These are phyloP conservation scores for Atrina japonica DNA, from an alignment of 2,888 invertebrate species.

Conservation along the genomic window DNA sequence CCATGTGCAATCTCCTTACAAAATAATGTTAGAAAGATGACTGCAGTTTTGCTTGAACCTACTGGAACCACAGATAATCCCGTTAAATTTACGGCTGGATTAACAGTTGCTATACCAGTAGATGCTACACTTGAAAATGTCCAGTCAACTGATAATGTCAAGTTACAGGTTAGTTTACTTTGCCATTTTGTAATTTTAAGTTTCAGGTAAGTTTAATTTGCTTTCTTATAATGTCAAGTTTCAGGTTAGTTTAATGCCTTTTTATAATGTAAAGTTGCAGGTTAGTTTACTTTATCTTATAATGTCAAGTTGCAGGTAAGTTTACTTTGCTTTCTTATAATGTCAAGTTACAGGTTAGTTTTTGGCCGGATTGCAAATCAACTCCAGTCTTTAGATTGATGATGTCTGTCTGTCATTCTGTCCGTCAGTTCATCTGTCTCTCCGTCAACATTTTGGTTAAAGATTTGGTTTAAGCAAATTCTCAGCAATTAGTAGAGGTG, in stretches of 20 bases:
- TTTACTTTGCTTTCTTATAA: not conserved
- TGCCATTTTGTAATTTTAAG: not conserved
- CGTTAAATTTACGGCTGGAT: conserved; percentile 94
- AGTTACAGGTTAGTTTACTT: conserved; percentile 86
- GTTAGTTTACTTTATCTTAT: conserved; percentile 85
- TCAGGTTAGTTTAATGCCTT: not conserved
- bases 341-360: not conserved
- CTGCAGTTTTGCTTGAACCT: conserved; percentile 89
- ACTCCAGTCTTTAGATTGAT: too few species aligned
- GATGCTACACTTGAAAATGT: conserved; percentile 93
- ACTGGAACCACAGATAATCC: conserved; percentile 90
- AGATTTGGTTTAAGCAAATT: too few species aligned
- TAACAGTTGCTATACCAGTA: conserved; percentile 92
- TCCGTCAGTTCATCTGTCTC: too few species aligned
- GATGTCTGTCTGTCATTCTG: not conserved
- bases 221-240: not conserved
- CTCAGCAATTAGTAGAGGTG: too few species aligned
- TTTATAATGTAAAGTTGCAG: conserved; percentile 88
- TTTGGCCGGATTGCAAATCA: not conserved
- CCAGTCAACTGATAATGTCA: conserved; percentile 87
- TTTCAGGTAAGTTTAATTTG: not conserved
- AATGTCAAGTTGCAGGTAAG: conserved; percentile 89
- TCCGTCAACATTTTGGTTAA: too few species aligned
- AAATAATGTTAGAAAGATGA: conserved; percentile 70
- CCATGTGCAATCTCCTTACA: conserved; percentile 56